Evolutionary conservation across 2,797 vertebrate genomes (phyloP).

Genomic region (Cryptoblepharus egeriae): DNA sequence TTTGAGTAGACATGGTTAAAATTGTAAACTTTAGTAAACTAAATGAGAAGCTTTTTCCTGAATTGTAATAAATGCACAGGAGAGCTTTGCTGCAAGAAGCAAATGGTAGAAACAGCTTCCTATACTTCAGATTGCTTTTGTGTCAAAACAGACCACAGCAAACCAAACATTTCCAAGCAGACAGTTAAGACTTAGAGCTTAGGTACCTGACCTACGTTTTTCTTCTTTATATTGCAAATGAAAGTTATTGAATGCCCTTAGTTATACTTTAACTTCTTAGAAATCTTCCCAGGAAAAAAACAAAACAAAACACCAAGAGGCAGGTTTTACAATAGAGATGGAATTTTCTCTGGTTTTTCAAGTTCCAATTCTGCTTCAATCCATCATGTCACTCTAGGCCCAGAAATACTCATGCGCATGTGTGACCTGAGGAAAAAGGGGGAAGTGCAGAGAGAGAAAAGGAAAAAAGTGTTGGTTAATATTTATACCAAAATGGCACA

Average conservation of each 20-base stretch:
- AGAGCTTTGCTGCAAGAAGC: constrained; percentile 11
- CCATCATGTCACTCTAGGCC: constrained; percentile 75
- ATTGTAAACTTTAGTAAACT: no score
- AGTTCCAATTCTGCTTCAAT: constrained; percentile 73
- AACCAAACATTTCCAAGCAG: constrained; percentile 68
- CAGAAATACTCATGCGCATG: constrained; percentile 59
- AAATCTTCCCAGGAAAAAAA: constrained; percentile 73
- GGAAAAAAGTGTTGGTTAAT: constrained; percentile 44
- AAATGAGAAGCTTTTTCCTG: constrained; percentile 3
- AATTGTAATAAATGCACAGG: constrained; percentile 29
- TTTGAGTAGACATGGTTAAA: no score
- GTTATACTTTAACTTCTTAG: constrained; percentile 97
- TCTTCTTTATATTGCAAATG: constrained; percentile 84
- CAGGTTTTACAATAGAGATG: constrained; percentile 76
- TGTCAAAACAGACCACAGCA: constrained; percentile 52
- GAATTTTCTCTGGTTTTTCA: constrained; percentile 71
- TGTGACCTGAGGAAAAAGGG: constrained; percentile 37
- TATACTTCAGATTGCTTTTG: constrained; percentile 46
- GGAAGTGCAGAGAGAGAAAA: constrained; percentile 10
- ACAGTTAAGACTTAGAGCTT: constrained; percentile 60
- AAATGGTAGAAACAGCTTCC: constrained; percentile 37
- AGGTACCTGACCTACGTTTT: constrained; percentile 87
- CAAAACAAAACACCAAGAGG: constrained; percentile 59
- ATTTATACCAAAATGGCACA: constrained; percentile 47
- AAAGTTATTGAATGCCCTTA: constrained; percentile 80